Evolutionary conservation across 2,797 vertebrate species (phyloP).

Genomic region (Molossus molossus): DNA sequence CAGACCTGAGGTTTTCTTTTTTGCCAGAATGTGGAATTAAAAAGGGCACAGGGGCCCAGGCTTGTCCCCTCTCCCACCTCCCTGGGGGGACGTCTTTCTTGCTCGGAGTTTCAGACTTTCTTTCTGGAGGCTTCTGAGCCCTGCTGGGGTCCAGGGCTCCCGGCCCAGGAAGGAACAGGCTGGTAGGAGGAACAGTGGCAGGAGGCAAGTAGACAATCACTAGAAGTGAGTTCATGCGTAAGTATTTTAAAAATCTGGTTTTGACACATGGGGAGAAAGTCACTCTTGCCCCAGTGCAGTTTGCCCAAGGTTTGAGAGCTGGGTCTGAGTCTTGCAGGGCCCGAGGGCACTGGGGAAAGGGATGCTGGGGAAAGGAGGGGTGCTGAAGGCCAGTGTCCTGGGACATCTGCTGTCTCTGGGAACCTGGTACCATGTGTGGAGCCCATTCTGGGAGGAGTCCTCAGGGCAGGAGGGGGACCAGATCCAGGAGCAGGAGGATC

Average conservation of each 20-base stretch:
- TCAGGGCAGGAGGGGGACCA: neutral
- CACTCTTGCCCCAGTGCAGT: neutral
- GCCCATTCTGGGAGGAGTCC: neutral
- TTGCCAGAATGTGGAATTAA: conserved; percentile 84
- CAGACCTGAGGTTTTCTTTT: conserved; percentile 84
- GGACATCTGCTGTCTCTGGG: conserved; percentile 27
- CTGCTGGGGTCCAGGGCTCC: neutral
- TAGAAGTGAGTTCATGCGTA: neutral
- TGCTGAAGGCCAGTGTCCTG: neutral
- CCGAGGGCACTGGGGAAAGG: neutral
- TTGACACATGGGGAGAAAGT: neutral
- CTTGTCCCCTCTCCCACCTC: conserved; percentile 70
- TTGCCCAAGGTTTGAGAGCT: conserved; percentile 79
- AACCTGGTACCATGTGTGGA: neutral
- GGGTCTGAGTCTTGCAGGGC: conserved; percentile 9
- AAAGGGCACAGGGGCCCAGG: conserved; percentile 72
- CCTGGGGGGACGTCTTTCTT: conserved; percentile 62
- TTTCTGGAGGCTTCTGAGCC: conserved; percentile 42
- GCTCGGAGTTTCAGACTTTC: conserved; percentile 60
- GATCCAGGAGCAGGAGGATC: neutral
- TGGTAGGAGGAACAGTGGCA: neutral
- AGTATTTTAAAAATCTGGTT: neutral
- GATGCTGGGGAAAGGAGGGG: neutral
- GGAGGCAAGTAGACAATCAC: neutral
- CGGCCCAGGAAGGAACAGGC: neutral